These are phyloP conservation scores for Cherax quadricarinatus DNA, from an alignment of 1,140 invertebrate species.

Conservation along the genomic window DNA sequence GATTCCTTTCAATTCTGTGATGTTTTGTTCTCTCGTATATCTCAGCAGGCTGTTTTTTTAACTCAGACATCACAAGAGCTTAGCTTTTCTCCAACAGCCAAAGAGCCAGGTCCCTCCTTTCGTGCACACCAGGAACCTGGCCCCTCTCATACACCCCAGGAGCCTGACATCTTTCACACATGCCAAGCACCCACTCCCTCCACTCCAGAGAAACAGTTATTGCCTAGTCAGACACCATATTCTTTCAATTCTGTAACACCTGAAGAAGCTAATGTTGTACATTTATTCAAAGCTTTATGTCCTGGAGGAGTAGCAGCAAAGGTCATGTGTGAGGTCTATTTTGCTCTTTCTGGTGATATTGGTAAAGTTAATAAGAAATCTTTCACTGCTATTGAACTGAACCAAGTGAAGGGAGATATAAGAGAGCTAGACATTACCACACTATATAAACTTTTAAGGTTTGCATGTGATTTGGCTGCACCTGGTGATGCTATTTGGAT, in stretches of 20 bases:
- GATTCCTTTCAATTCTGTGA: background rate
- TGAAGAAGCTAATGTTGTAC: slow-evolving; percentile 23
- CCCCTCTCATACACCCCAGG: background rate
- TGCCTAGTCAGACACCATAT: no score
- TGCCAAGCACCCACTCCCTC: no score
- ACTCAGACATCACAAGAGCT: background rate
- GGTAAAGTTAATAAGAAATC: background rate
- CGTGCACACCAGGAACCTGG: no score
- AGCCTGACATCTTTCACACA: no score
- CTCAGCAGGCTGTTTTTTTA: background rate
- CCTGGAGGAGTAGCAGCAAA: background rate
- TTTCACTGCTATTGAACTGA: background rate
- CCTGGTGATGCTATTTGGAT: background rate
- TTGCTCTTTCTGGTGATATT: slow-evolving; percentile 6
- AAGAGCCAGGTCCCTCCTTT: background rate
- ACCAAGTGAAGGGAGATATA: background rate
- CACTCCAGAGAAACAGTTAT: no score
- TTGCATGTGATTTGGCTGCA: background rate
- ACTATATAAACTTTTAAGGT: slow-evolving; percentile 20
- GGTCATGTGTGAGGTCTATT: background rate
- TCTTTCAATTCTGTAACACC: background rate
- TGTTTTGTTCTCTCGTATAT: background rate
- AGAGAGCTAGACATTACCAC: background rate
- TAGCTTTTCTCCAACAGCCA: background rate
- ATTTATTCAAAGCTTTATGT: slow-evolving; percentile 14